Evolutionary conservation across 2,113 vertebrate species (phyloP), one percentile per base, ranked within the genome.

Genomic region (Motacilla alba): DNA sequence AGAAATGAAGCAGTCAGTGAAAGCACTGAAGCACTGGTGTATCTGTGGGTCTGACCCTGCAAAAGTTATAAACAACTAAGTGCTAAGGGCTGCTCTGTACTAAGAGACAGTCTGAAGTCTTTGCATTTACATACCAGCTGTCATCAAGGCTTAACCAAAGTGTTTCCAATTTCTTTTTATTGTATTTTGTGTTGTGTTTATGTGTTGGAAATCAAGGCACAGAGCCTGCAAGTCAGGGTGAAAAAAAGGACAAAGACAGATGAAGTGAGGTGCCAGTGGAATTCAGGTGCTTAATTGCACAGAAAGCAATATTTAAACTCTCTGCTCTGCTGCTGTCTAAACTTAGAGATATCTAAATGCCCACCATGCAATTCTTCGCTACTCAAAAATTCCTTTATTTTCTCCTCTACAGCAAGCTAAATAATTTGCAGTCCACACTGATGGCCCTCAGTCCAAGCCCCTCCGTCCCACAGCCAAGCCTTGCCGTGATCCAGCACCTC

Each of bases 21-120:
- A 78, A 59, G 52, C 24, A 72, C 13, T 0, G 0, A 72, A 84
- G 44, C 23, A 44, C 16, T 10, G 74, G 30, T 0, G 0, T 30
- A 60, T 68, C 87, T 26, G 19, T 44, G 39, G 81, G 43, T 52
- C 81, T 89, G 74, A 82, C 77, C 76, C 16, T 3, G 30, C 14
- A 64, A 17, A 90, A 62, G 26, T 74, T 67, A 70, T 2, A 52
- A 80, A 20, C 33, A 46, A 33, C 3, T 1, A 63, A 74, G 79
- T 11, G 2, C 14, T 46, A 33, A 56, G 59, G 37, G 31, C 26
- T 89, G 33, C 50, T 86, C 39, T 30, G 50, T 46, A 50, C 59
- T 35, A 58, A 83, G 73, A 96, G 52, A 56, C 26, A 15, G 31
- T 24, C 2, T 68, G 49, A 78, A 89, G 60, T 64, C 69, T 85